Evolutionary conservation across 2,888 invertebrate species (phyloP).

Genomic region (Loripinus fragilis): DNA sequence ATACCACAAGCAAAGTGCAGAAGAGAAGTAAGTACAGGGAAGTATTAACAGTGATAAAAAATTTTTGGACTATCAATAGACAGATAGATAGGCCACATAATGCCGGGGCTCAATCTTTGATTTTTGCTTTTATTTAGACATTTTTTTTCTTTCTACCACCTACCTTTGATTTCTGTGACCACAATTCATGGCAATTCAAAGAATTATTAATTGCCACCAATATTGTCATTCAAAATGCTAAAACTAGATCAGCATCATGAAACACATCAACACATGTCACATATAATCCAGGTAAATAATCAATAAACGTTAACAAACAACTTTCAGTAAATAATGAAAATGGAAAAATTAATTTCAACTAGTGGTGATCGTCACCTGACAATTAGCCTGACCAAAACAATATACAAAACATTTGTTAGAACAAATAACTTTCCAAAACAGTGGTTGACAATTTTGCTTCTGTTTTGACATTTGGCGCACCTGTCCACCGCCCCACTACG

Average conservation of each 20-base stretch:
- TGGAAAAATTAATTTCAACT: not conserved
- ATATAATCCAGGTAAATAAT: not conserved
- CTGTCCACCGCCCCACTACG: constrained; percentile 7
- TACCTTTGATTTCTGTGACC: not conserved
- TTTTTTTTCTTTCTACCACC: not conserved
- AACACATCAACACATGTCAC: not conserved
- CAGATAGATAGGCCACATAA: not conserved
- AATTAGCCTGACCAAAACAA: not conserved
- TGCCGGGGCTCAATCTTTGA: not conserved
- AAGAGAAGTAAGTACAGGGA: not conserved
- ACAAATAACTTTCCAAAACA: not conserved
- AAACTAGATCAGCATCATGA: not conserved
- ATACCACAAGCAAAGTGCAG: not conserved
- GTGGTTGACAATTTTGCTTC: not conserved
- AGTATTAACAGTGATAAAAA: not conserved
- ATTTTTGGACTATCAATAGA: not conserved
- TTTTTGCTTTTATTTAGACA: not conserved
- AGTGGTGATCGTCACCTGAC: not conserved
- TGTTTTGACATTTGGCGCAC: constrained; percentile 18
- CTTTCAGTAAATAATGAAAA: not conserved
- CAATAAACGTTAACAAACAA: not conserved
- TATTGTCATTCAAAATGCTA: not conserved
- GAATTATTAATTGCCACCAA: not conserved
- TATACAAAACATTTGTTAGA: not conserved
- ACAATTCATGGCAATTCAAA: constrained; percentile 6